Conservation (phyloP, 1,140 invertebrate genomes). For the Zaprionus davidi region DNA sequence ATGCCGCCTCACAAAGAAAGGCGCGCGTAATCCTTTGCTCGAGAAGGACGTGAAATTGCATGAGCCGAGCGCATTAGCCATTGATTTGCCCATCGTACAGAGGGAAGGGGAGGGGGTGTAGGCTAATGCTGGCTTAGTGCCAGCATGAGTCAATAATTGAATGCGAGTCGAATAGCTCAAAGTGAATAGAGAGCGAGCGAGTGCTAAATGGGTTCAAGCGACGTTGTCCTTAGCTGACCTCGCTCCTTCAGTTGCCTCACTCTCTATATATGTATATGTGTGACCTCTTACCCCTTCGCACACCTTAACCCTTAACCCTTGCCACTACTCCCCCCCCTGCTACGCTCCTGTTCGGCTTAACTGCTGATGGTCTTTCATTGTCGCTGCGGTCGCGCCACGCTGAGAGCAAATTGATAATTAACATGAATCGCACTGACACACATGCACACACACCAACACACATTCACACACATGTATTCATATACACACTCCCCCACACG, state of each 20-base stretch:
- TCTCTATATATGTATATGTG: too few species aligned
- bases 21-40: constrained; percentile 49
- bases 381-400: constrained; percentile 77
- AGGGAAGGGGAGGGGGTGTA: constrained; percentile 3
- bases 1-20: constrained; percentile 34
- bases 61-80: constrained; percentile 76
- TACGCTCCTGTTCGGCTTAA: not conserved
- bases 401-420: constrained; percentile 78
- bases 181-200: constrained; percentile 1
- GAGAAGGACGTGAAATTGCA: constrained; percentile 71
- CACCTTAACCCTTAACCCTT: not conserved
- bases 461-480: too few species aligned
- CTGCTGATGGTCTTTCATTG: constrained; percentile 76
- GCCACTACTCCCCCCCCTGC: not conserved
- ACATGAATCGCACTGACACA: constrained; percentile 50
- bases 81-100: constrained; percentile 62
- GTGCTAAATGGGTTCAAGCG: constrained; percentile 47
- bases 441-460: not conserved
- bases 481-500: not conserved
- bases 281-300: not conserved
- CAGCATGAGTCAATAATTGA: constrained; percentile 82
- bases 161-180: constrained; percentile 45
- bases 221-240: constrained; percentile 49
- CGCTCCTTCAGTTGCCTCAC: not conserved
- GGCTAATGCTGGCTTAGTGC: constrained; percentile 71